Evolutionary conservation across 2,113 vertebrate genomes (phyloP).

Genomic region (Istiophorus platypterus): DNA sequence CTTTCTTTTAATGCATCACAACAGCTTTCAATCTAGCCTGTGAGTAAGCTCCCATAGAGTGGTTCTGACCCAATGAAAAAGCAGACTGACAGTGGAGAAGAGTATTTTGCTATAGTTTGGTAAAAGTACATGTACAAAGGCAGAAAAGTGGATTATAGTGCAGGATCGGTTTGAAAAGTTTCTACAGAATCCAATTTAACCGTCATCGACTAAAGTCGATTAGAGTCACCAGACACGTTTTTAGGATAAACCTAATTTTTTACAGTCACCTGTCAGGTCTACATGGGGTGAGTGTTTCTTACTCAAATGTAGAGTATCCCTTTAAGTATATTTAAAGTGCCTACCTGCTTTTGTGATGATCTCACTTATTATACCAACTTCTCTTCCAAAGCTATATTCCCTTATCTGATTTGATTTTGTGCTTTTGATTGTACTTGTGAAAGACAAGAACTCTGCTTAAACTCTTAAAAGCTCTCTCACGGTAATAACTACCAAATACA

Average conservation of each 20-base stretch:
- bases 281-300: conserved; percentile 21
- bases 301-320: conserved; percentile 29
- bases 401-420: conserved; percentile 63
- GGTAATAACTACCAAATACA: conserved; percentile 63
- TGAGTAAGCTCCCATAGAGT: background rate
- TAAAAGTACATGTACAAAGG: background rate
- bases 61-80: conserved; percentile 5
- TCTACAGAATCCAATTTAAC: background rate
- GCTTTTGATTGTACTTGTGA: conserved; percentile 60
- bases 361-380: conserved; percentile 33
- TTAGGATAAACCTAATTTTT: background rate
- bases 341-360: conserved; percentile 55
- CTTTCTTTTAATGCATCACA: background rate
- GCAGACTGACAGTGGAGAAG: background rate
- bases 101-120: background rate
- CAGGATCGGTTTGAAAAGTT: background rate
- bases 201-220: background rate
- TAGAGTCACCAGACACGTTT: background rate
- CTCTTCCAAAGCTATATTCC: conserved; percentile 43
- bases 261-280: conserved; percentile 3
- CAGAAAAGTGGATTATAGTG: background rate
- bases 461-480: conserved; percentile 43
- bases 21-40: background rate
- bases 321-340: conserved; percentile 70
- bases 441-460: conserved; percentile 35